Evolutionary conservation across 2,888 invertebrate genomes (phyloP).

Genomic region (Lathronympha strigana): DNA sequence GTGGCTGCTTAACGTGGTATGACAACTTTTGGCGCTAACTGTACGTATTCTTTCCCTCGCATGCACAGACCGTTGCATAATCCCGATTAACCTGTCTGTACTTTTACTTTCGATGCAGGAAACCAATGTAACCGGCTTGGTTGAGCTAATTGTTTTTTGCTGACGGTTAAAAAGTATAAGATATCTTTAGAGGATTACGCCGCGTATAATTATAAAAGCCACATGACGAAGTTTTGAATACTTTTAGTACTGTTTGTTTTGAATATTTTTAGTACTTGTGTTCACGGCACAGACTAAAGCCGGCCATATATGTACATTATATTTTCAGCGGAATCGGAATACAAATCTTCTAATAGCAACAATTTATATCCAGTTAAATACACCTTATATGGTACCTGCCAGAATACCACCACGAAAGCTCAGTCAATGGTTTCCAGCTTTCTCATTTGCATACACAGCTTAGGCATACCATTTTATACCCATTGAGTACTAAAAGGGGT

Average conservation of each 20-base stretch:
- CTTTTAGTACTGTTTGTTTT: too few relatives aligned
- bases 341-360: too few relatives aligned
- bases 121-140: conserved; percentile 14
- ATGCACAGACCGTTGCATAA: conserved; percentile 23
- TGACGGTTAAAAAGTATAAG: background rate
- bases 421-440: background rate
- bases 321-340: too few relatives aligned
- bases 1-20: too few relatives aligned
- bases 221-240: too few relatives aligned
- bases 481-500: conserved; percentile 20
- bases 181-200: too few relatives aligned
- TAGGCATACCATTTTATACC: conserved; percentile 10
- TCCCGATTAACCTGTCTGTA: conserved; percentile 23
- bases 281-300: too few relatives aligned
- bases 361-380: background rate
- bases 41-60: conserved; percentile 8
- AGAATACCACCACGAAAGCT: too few relatives aligned
- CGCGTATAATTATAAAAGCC: too few relatives aligned
- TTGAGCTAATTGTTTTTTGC: conserved; percentile 14
- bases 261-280: too few relatives aligned
- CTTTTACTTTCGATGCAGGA: conserved; percentile 31
- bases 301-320: too few relatives aligned
- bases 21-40: background rate
- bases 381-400: too few relatives aligned
- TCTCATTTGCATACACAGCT: background rate